Conservation (phyloP, 2,113 vertebrate species). For the Formicarius rufipectus region DNA sequence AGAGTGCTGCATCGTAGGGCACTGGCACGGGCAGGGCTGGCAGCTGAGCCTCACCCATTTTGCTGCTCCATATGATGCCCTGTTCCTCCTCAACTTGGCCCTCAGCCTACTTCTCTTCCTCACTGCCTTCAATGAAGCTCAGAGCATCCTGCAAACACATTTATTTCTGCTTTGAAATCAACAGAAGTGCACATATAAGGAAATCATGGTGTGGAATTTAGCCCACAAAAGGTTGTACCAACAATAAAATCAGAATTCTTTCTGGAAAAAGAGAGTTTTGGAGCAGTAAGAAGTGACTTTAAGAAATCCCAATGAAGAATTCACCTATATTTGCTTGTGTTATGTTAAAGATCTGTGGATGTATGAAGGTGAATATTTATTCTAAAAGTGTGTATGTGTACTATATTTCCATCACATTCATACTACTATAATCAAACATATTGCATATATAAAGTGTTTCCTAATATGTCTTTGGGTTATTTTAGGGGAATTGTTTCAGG, state of each 20-base stretch:
- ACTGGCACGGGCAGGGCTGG: background rate
- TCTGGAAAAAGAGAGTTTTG: background rate
- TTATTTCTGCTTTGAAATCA: background rate
- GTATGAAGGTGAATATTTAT: background rate
- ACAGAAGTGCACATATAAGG: rapidly evolving
- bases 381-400: background rate
- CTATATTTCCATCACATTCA: background rate
- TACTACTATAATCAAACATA: background rate
- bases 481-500: slow-evolving; percentile 52
- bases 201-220: background rate
- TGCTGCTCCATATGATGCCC: rapidly evolving
- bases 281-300: rapidly evolving
- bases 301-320: background rate
- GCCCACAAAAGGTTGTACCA: background rate
- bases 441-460: background rate
- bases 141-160: background rate
- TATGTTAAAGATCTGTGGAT: background rate
- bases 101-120: background rate
- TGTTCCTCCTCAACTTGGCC: background rate
- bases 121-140: background rate
- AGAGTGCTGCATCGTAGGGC: background rate
- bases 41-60: background rate
- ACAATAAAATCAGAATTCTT: background rate
- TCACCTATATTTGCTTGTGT: background rate
- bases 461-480: background rate